phyloP scores from a whole-genome alignment of 2,797 vertebrate genomes.

The Cossypha dichroa region DNA sequence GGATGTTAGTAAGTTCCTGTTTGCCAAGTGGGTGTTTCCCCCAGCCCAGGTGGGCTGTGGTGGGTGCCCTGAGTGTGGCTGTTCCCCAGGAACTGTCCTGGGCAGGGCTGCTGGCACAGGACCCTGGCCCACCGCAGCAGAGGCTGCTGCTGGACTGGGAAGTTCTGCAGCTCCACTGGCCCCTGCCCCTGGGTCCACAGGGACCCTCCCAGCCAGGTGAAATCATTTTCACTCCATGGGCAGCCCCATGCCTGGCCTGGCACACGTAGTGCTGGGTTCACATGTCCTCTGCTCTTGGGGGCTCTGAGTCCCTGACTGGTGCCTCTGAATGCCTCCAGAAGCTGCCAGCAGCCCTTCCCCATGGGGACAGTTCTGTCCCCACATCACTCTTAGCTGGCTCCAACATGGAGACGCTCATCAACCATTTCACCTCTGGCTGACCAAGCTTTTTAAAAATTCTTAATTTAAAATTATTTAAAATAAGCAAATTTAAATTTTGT shows the following conservation, averaged over 20 bases:
- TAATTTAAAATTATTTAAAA: too few relatives aligned
- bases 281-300: accelerated
- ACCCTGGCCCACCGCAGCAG: accelerated
- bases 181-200: not conserved
- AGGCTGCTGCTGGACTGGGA: not conserved
- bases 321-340: not conserved
- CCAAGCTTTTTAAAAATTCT: not conserved
- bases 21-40: not conserved
- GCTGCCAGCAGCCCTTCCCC: not conserved
- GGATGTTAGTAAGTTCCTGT: not conserved
- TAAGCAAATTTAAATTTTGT: not conserved
- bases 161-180: not conserved
- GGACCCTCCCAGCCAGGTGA: not conserved
- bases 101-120: not conserved
- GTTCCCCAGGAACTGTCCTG: not conserved
- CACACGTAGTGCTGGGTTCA: accelerated
- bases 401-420: accelerated
- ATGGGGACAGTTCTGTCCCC: not conserved
- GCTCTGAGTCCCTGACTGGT: too few relatives aligned
- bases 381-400: not conserved
- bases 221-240: not conserved
- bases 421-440: not conserved
- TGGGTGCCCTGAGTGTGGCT: not conserved
- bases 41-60: not conserved
- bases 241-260: accelerated